These are phyloP conservation scores for Ophiothrix spiculata DNA, from an alignment of 35 echinoderm and acorn worm genomes.

Conservation along the genomic window DNA sequence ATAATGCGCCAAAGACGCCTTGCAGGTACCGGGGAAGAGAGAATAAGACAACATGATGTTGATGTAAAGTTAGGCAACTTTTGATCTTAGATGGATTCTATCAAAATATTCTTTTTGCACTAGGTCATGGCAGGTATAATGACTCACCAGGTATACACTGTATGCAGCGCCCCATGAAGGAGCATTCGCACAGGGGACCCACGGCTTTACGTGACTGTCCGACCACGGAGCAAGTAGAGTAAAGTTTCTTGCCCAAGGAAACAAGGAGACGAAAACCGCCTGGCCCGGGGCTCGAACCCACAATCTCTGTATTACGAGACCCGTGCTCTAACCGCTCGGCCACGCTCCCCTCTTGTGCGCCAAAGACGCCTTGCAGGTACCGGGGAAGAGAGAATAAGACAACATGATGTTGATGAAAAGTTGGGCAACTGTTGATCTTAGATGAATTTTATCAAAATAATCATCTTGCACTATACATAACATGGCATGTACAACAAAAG, in stretches of 20 bases:
- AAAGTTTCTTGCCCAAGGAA: no score
- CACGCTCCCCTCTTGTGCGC: no score
- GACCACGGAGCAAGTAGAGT: no score
- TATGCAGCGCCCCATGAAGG: neutral
- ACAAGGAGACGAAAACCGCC: no score
- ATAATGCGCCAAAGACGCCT: conserved; percentile 95
- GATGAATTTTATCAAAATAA: neutral
- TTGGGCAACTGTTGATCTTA: neutral
- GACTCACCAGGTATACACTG: neutral
- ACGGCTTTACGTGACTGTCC: no score
- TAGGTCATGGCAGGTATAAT: no score
- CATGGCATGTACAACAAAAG: no score
- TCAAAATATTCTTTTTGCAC: neutral
- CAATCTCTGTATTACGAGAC: no score
- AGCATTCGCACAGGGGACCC: no score
- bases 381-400: conserved; percentile 27
- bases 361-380: conserved; percentile 96
- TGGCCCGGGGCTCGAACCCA: no score
- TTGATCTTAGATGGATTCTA: neutral
- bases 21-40: conserved; percentile 73
- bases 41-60: neutral
- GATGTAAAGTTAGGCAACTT: neutral
- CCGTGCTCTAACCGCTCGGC: no score
- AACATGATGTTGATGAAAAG: no score
- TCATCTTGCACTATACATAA: neutral